Conservation (phyloP, 2,888 invertebrate species). For the Drosophila heteroneura region DNA sequence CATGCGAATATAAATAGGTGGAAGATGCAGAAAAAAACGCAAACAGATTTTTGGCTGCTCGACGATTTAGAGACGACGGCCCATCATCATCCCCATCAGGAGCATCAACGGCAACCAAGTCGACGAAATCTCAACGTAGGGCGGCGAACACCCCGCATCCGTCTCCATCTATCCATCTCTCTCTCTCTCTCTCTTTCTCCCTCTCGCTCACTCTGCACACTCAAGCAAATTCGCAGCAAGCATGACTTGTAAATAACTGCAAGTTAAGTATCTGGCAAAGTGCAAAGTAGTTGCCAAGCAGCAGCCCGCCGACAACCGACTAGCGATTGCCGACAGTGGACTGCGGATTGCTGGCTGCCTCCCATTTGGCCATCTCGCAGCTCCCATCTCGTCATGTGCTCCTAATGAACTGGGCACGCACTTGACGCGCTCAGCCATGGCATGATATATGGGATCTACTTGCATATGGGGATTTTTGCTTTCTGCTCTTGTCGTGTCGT, state of each 20-base stretch:
- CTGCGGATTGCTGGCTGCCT: slow-evolving; percentile 6
- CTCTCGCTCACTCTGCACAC: slow-evolving; percentile 54
- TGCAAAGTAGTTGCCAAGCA: slow-evolving; percentile 84
- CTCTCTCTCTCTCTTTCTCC: background rate
- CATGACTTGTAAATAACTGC: slow-evolving; percentile 84
- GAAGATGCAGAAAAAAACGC: slow-evolving; percentile 54
- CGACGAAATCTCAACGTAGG: slow-evolving; percentile 35
- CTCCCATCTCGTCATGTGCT: slow-evolving; percentile 59
- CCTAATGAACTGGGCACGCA: slow-evolving; percentile 85
- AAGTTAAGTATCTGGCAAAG: slow-evolving; percentile 85
- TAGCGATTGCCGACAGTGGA: slow-evolving; percentile 1
- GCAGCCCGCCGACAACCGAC: slow-evolving; percentile 16
- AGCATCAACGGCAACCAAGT: slow-evolving; percentile 46
- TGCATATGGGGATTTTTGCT: slow-evolving; percentile 24
- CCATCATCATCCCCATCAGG: slow-evolving; percentile 60
- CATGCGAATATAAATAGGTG: slow-evolving; percentile 81
- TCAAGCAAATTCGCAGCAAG: slow-evolving; percentile 83
- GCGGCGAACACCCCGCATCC: background rate
- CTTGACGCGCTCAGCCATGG: slow-evolving; percentile 82
- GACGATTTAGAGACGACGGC: slow-evolving; percentile 25
- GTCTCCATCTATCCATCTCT: background rate
- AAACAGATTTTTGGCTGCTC: slow-evolving; percentile 70
- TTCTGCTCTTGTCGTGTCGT: background rate
- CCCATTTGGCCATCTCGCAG: slow-evolving; percentile 26
- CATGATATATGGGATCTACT: slow-evolving; percentile 81